Evolutionary conservation across 2,888 invertebrate genomes (phyloP).

Genomic region (Meteorus colon): DNA sequence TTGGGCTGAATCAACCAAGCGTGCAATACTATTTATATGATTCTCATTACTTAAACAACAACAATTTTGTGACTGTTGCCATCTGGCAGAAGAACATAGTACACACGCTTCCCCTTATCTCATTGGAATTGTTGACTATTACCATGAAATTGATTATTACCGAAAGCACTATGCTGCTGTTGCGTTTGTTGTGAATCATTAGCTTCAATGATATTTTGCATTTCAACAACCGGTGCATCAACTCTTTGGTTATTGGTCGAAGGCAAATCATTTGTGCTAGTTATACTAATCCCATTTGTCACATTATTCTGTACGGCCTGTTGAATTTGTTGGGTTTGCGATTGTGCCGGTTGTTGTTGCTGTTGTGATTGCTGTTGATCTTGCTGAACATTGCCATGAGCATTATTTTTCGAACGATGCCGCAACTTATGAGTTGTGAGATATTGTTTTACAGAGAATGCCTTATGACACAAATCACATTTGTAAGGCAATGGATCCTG

Average conservation of each 20-base stretch:
- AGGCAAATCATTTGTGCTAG: conserved; percentile 52
- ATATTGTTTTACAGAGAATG: conserved; percentile 78
- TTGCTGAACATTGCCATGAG: conserved; percentile 58
- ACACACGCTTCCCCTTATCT: conserved; percentile 73
- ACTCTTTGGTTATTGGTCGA: conserved; percentile 60
- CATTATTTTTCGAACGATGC: conserved; percentile 76
- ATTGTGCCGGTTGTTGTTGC: conserved; percentile 41
- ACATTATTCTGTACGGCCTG: conserved; percentile 59
- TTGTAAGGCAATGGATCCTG: conserved; percentile 74
- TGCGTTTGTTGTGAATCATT: conserved; percentile 53
- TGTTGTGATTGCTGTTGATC: conserved; percentile 45
- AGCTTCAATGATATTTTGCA: conserved; percentile 67
- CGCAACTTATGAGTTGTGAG: conserved; percentile 78
- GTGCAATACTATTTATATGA: conserved; percentile 34
- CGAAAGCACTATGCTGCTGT: conserved; percentile 57
- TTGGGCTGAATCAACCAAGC: conserved; percentile 7
- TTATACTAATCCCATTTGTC: conserved; percentile 53
- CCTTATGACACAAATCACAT: conserved; percentile 78
- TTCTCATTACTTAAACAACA: conserved; percentile 61
- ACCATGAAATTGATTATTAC: conserved; percentile 67
- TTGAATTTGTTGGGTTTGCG: conserved; percentile 61
- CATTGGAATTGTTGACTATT: conserved; percentile 70
- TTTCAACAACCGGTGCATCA: conserved; percentile 65
- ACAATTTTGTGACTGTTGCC: conserved; percentile 72
- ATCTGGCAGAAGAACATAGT: conserved; percentile 72